A percentile compares a stretch with the other conserved stretches of the same genome.
These are phyloP conservation scores for Drosophila triauraria DNA, from an alignment of 1,140 invertebrate species.

Conservation along the genomic window DNA sequence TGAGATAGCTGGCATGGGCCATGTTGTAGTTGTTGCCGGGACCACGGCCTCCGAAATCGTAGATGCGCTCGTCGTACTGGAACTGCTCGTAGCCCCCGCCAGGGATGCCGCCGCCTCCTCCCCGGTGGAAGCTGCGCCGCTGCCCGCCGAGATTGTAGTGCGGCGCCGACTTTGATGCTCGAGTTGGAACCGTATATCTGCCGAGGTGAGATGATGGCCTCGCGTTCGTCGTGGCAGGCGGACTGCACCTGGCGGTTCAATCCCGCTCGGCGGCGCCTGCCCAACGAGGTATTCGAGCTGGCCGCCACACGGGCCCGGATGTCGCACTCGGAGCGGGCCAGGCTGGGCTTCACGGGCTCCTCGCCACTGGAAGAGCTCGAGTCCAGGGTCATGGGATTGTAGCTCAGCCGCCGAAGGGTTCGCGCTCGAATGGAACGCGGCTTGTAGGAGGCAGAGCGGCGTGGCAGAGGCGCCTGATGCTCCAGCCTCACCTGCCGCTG, in stretches of 20 bases:
- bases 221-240: slow-evolving; percentile 70
- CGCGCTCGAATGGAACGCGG: slow-evolving; percentile 85
- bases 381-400: slow-evolving; percentile 86
- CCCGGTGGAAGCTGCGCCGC: slow-evolving; percentile 62
- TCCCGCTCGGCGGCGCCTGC: slow-evolving; percentile 66
- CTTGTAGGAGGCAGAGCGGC: slow-evolving; percentile 75
- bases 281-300: slow-evolving; percentile 58
- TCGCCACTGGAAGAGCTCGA: slow-evolving; percentile 83
- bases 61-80: slow-evolving; percentile 79
- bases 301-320: slow-evolving; percentile 74
- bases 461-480: slow-evolving; percentile 34
- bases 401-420: slow-evolving; percentile 86
- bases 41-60: slow-evolving; percentile 82
- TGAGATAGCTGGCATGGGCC: slow-evolving; percentile 22
- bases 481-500: slow-evolving; percentile 47
- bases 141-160: slow-evolving; percentile 80
- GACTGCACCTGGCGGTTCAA: slow-evolving; percentile 72
- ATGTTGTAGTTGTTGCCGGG: slow-evolving; percentile 76
- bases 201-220: slow-evolving; percentile 60
- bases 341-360: slow-evolving; percentile 73
- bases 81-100: slow-evolving; percentile 67
- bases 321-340: slow-evolving; percentile 85
- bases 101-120: slow-evolving; percentile 1
- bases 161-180: slow-evolving; percentile 85
- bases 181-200: slow-evolving; percentile 85